Conservation (phyloP, 2,888 invertebrate species). For the Ormyrus thymus region DNA sequence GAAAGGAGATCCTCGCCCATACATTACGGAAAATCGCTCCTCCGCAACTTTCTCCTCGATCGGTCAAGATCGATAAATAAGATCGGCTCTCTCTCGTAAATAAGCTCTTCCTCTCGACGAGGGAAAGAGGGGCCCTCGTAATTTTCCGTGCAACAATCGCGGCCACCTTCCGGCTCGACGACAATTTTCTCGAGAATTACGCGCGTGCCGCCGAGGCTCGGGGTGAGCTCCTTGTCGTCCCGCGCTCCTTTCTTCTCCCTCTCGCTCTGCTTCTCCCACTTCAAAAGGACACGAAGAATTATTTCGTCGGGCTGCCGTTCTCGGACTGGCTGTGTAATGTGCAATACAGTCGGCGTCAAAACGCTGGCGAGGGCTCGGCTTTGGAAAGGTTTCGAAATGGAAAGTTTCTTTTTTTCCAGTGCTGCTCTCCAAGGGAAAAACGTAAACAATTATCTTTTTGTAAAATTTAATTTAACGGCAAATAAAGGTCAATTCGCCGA, state of each 20-base stretch:
- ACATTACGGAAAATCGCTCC: background rate
- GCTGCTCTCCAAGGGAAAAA: too few relatives aligned
- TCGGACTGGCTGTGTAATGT: background rate
- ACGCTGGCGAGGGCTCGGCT: too few relatives aligned
- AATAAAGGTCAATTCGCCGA: too few relatives aligned
- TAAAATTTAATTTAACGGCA: too few relatives aligned
- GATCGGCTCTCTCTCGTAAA: conserved; percentile 10
- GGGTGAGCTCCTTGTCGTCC: background rate
- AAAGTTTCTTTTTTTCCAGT: too few relatives aligned
- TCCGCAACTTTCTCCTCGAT: background rate
- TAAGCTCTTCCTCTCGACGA: conserved; percentile 7
- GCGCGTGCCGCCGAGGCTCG: background rate
- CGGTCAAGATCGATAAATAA: background rate
- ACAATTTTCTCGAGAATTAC: conserved; percentile 40
- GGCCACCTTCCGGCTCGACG: conserved; percentile 22
- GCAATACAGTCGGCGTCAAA: background rate
- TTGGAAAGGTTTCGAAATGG: too few relatives aligned
- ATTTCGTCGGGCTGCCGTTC: background rate
- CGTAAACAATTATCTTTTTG: too few relatives aligned
- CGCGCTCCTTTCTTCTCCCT: background rate
- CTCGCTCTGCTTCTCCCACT: background rate
- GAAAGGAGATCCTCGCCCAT: background rate
- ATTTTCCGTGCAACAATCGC: conserved; percentile 24
- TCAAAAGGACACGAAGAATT: background rate
- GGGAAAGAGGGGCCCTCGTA: conserved; percentile 19